Percentiles rank a stretch among this genome's conserved stretches.
Conservation (phyloP, 2,888 invertebrate species). For the Amblyteles armatorius region DNA sequence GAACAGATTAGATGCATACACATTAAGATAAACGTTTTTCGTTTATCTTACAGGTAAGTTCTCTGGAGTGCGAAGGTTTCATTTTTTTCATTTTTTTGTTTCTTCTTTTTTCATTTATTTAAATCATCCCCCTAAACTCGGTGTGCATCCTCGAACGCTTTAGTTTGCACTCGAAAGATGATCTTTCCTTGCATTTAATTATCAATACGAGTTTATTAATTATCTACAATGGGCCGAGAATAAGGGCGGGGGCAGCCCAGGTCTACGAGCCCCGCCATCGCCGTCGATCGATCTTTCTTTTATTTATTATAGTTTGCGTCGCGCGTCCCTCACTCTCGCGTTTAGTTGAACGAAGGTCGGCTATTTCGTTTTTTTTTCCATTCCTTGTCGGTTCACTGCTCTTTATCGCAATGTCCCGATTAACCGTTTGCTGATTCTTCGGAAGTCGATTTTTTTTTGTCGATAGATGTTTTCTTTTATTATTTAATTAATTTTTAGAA, state of each 20-base stretch:
- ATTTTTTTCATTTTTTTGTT: constrained; percentile 39
- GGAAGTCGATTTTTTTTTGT: constrained; percentile 45
- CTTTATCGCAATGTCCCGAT: constrained; percentile 36
- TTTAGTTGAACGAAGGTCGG: constrained; percentile 56
- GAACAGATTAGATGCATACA: constrained; percentile 83
- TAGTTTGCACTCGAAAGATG: constrained; percentile 61
- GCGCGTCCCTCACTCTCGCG: constrained; percentile 79
- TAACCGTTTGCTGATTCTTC: constrained; percentile 36
- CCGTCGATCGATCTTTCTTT: constrained; percentile 78
- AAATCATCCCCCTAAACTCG: constrained; percentile 74
- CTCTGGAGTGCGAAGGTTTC: constrained; percentile 72
- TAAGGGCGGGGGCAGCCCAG: constrained; percentile 84
- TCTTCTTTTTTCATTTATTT: constrained; percentile 54
- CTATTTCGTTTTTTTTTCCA: constrained; percentile 15
- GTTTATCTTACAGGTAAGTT: constrained; percentile 79
- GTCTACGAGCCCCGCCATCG: constrained; percentile 85
- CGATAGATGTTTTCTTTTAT: constrained; percentile 2
- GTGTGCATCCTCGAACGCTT: constrained; percentile 72
- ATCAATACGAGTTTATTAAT: constrained; percentile 81
- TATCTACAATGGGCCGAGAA: constrained; percentile 85
- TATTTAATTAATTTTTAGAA: constrained; percentile 28
- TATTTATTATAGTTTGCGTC: constrained; percentile 73
- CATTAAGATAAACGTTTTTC: constrained; percentile 77
- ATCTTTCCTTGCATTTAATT: constrained; percentile 71
- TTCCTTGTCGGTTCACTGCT: constrained; percentile 11